phyloP scores from a whole-genome alignment of 2,113 vertebrate species.

The Bubo blakistoni region DNA sequence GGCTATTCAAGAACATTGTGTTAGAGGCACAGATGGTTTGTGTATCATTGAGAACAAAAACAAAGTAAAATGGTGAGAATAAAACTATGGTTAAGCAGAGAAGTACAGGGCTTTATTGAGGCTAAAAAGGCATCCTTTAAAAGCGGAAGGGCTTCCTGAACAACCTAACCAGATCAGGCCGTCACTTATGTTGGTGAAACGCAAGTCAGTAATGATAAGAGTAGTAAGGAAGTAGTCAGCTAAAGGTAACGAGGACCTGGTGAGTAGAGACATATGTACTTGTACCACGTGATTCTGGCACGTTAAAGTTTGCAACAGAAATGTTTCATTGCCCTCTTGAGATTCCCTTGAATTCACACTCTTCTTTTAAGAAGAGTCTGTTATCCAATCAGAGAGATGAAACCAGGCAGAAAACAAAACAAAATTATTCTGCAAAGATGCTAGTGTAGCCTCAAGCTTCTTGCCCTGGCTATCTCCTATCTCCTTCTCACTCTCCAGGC shows the following conservation, averaged over 20 bases:
- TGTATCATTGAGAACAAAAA: slow-evolving; percentile 60
- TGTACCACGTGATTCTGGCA: neutral
- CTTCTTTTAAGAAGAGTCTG: neutral
- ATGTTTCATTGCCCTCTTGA: neutral
- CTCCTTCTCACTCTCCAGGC: neutral
- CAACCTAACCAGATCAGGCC: neutral
- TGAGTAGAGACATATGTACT: neutral
- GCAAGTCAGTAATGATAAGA: neutral
- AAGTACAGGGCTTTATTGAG: slow-evolving; percentile 11
- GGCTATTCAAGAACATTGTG: slow-evolving; percentile 71
- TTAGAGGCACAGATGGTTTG: slow-evolving; percentile 72
- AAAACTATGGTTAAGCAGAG: slow-evolving; percentile 52
- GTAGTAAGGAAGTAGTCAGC: neutral
- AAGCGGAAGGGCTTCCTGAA: slow-evolving; percentile 11
- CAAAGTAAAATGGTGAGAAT: slow-evolving; percentile 55
- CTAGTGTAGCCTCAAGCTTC: neutral
- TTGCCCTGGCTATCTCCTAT: neutral
- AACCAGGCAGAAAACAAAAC: neutral
- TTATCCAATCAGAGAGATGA: neutral
- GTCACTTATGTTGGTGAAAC: neutral
- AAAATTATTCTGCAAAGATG: neutral
- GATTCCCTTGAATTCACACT: neutral
- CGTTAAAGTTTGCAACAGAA: neutral
- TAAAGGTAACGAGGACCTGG: neutral
- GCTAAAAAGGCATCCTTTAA: slow-evolving; percentile 19